A percentile compares a stretch with the other conserved stretches of the same genome.
These are phyloP conservation scores for Pachyuromys duprasi DNA, from an alignment of 2,797 vertebrate genomes.

Conservation along the genomic window DNA sequence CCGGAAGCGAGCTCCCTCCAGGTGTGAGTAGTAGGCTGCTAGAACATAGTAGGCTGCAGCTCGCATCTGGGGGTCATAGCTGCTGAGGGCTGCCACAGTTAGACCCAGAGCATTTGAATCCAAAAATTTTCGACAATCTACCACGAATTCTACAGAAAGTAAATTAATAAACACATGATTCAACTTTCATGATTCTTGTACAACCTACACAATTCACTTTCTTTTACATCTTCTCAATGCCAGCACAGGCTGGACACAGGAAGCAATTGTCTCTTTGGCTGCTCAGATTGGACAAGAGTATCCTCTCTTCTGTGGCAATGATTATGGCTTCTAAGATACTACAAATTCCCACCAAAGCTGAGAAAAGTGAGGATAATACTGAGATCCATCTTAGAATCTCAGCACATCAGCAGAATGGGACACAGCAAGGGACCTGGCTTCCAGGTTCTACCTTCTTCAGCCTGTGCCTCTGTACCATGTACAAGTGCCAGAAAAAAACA, in stretches of 20 bases:
- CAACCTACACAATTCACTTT: not conserved
- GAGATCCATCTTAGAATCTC: not conserved
- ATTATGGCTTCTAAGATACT: not conserved
- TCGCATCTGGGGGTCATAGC: constrained; percentile 93
- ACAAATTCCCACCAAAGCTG: not conserved
- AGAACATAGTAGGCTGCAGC: constrained; percentile 92
- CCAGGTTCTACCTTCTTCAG: not conserved
- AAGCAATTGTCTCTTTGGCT: not conserved
- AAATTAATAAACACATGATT: not conserved
- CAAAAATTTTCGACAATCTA: constrained; percentile 95
- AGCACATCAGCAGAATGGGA: too few relatives aligned
- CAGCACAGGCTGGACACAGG: fast-evolving
- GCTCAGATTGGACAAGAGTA: fast-evolving
- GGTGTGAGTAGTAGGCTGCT: constrained; percentile 92
- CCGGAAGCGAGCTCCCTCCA: constrained; percentile 92
- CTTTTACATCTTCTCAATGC: not conserved
- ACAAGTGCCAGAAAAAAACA: not conserved
- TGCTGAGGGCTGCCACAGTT: constrained; percentile 93
- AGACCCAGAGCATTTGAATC: constrained; percentile 93
- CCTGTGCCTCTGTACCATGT: not conserved
- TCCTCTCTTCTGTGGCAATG: not conserved
- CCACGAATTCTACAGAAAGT: constrained; percentile 90
- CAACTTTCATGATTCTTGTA: not conserved
- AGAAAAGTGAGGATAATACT: not conserved
- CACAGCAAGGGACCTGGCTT: not conserved